Evolutionary conservation across 2,888 invertebrate genomes (phyloP), one percentile per base, ranked within the genome.

Genomic region (Heliconius aoede): DNA sequence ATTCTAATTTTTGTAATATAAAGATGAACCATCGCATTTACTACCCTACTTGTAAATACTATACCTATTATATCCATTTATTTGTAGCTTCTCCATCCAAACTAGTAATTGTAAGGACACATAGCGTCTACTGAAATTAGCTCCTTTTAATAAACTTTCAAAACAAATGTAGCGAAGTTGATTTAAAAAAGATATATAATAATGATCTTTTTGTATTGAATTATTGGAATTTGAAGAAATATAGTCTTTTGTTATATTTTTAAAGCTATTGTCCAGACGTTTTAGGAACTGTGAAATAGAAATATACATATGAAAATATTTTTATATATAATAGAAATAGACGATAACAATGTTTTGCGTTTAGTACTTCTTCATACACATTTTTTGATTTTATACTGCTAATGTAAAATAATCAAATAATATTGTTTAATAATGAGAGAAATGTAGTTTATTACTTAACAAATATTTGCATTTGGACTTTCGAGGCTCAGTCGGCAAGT

Each of bases 71-170:
- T 85, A 87, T 3, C 84, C 87, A 0, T 85, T 86, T 58, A 89
- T 76, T 1, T 77, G 74, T 3, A 88, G 74, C 0, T 80, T 76
- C 78, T 89, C 85, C n/a, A 82, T 76, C 88, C 92, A 91, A 4
- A 87, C 87, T 18, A 96, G 86, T 72, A 96, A 84, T 78, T 95
- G 95, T 75, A 97, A 85, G 11, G 96, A 95, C 4, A 95, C 92
- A 68, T 91, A 91, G 36, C 96, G 93, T 2, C 97, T 90, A 55
- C 95, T 95, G 84, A 96, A 96, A 85, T 96, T 96, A 1, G 96
- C 95, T 0, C 95, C 96, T 3, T 91, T 90, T 78, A 95, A 91
- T n/a, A 97, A 84, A 82, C 95, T 95, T 8, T 87, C 86, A 32
- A 95, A 92, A 78, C 96, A 95, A 36, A 92, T 88, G 0, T 84